Evolutionary conservation across 2,797 vertebrate species (phyloP), one percentile per base, ranked within the genome.

Genomic region (Sebastolobus altivelis): DNA sequence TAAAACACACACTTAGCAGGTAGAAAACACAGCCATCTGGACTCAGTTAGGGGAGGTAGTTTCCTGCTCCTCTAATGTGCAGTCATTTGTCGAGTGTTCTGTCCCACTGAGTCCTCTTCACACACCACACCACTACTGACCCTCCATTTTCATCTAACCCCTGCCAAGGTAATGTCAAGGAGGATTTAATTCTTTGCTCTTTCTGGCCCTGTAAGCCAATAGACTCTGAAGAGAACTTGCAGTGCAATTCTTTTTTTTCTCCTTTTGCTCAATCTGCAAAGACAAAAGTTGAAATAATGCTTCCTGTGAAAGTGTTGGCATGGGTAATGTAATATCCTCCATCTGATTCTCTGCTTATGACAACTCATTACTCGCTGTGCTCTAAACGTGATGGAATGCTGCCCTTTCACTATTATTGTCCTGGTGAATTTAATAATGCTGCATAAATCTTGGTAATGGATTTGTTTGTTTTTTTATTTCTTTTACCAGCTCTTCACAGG

Each of bases 401-500:
- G 93, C 88, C 91, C 91, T 91, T 91, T 93, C 70, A 72, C 89
- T 86, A 87, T 90, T 93, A 91, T 88, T 86, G 84, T 91, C 82
- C 82, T 62, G 2, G 66, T 80, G 78, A 89, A 88, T 92, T 93
- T 83, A 89, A 93, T 92, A 93, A 92, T 83, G 75, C 81, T 5
- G 78, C 70, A 89, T 93, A 89, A 93, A 94, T 94, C 93, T 87
- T 52, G 31, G 73, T 92, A 93, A 94, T 93, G 90, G 90, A 92
- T 94, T 92, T 95, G 90, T 92, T 94, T 93, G 81, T 90, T 79
- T 92, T 92, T 78, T 92, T 89, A 92, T 90, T 78, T 87, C 77
- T 92, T 84, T 84, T 63, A 80, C 77, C 77, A 66, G 75, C 82
- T 65, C 55, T 20, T 81, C 87, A 86, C 75, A 85, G 73, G 82